Evolutionary conservation across 2,888 invertebrate genomes (phyloP).

Genomic region (Lasioglossum villosulum): DNA sequence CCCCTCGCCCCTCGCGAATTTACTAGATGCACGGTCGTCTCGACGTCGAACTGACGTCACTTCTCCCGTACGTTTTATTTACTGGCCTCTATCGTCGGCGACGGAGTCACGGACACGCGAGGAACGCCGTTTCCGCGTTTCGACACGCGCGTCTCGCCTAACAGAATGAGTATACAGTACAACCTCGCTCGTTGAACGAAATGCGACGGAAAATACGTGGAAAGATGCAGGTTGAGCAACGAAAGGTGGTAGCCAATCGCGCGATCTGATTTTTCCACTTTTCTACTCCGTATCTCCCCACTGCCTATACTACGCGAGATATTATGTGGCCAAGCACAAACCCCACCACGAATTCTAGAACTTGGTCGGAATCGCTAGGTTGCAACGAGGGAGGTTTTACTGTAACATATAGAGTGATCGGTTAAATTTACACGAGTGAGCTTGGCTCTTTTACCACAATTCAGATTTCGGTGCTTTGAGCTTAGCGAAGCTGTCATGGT

Average conservation of each 20-base stretch:
- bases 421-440: not conserved
- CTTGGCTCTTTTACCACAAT: not conserved
- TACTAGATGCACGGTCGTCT: constrained; percentile 43
- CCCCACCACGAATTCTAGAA: not conserved
- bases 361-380: not conserved
- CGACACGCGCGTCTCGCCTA: constrained; percentile 14
- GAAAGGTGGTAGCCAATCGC: not conserved
- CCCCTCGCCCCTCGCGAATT: constrained; percentile 36
- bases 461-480: not conserved
- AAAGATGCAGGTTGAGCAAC: not conserved
- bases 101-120: constrained; percentile 28
- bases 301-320: too few relatives aligned
- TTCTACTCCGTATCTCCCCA: not conserved
- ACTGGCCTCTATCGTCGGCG: constrained; percentile 56
- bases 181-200: not conserved
- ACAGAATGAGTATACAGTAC: not conserved
- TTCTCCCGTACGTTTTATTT: constrained; percentile 26
- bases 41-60: constrained; percentile 31
- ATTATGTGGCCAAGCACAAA: not conserved
- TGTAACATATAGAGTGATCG: not conserved
- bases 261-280: not conserved
- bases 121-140: constrained; percentile 2
- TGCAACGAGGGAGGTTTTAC: not conserved
- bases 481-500: not conserved
- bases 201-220: not conserved